Evolutionary conservation across 2,113 vertebrate genomes (phyloP).

Genomic region (Carlito syrichta): DNA sequence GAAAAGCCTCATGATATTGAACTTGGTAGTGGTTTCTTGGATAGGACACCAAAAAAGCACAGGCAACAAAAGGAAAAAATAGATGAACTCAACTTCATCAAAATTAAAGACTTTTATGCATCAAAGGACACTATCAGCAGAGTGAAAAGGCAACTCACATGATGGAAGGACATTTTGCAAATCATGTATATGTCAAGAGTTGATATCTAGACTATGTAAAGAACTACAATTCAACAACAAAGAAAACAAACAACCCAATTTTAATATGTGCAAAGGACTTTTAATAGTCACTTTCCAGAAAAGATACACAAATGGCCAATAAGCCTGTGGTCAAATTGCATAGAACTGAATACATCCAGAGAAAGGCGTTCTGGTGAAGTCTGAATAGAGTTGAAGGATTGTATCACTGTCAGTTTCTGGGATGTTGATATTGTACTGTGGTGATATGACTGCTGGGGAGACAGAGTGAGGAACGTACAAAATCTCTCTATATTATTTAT

Average conservation of each 20-base stretch:
- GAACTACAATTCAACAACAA: neutral
- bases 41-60: neutral
- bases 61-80: neutral
- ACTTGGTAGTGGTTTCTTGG: neutral
- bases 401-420: neutral
- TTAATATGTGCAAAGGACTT: neutral
- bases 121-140: neutral
- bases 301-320: neutral
- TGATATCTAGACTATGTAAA: neutral
- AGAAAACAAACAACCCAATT: neutral
- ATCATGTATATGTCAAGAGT: neutral
- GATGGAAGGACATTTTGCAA: neutral
- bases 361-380: neutral
- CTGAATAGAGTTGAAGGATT: neutral
- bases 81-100: neutral
- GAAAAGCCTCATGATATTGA: neutral
- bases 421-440: neutral
- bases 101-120: neutral
- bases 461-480: neutral
- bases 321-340: neutral
- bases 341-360: neutral
- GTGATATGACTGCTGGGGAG: neutral
- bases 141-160: neutral
- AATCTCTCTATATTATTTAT: neutral
- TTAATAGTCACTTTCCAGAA: neutral